Evolutionary conservation across 2,888 invertebrate genomes (phyloP), one percentile per base, ranked within the genome.

Genomic region (Cheiracanthium punctorium): DNA sequence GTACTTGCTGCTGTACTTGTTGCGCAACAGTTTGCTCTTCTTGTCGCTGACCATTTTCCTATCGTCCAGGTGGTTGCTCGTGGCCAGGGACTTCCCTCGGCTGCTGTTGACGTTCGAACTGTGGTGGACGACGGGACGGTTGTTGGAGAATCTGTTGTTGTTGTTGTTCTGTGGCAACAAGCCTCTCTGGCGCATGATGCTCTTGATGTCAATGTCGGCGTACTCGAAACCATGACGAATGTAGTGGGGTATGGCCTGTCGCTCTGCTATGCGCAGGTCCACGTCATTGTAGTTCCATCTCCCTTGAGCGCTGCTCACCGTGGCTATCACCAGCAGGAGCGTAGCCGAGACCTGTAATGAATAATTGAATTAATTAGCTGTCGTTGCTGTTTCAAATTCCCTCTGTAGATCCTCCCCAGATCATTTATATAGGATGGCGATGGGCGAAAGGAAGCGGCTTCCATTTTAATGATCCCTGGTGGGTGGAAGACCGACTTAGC

Each of bases 191-290:
- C 5, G 30, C 32, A 30, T 67, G 17, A 32, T 67, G 0, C 8
- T 7, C 12, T 67, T 30, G 1, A 82, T 41, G 17, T 82, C 76
- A 29, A 82, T 76, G 20, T 76, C 41, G 0, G 76, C 71, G 29
- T 82, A 82, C 2, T 82, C 82, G 37, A 70, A 76, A 37, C 71
- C 43, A 28, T 82, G 82, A 29, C 82, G 82, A 32, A 37, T 76
- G 71, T 82, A 71, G 28, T 82, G 82, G 10, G 82, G 82, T 24
- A 82, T 75, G 14, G 76, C 82, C 17, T 69, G 24, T 24, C 76
- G 76, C 20, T 82, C 82, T 0, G 82, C 82, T 12, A 82, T 71
- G 12, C 71, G 64, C 24, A 82, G 65, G 43, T 70, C 58, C 24
- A 58, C 58, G 12, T 58, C 58, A 24, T 17, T 58, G 17, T 58